Base-by-base conservation (phyloP, 2,888 invertebrate species). In the Chymomyza fuscimana region DNA sequence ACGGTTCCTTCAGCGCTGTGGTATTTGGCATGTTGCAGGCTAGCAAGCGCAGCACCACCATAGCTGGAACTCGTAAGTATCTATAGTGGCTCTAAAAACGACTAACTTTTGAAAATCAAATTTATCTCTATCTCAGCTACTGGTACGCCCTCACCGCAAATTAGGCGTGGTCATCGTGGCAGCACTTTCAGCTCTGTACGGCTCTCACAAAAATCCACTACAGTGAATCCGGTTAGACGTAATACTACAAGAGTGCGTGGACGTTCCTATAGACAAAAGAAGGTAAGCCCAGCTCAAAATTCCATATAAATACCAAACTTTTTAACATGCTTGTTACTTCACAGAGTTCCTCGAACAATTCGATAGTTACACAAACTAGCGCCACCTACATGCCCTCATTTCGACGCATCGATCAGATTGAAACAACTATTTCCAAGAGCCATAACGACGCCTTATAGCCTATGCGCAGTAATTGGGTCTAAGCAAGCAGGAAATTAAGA, bases 21-120 rank as follows among this genome's bases (percentile, higher is more conserved):
- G 97, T 98, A 12, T 97, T 96, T 90, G 96, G 96, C 70, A 96
- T 97, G 94, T 95, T 97, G 79, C 96, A 97, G 92, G 96, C 96
- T 56, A 91, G 92, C 54, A 92, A 92, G 60, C 90, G 92, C 15
- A 90, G 91, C 77, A 90, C 89, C 54, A 90, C 88, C 29, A 90
- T 91, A 25, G 87, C 90, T 12, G 89, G 89, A 71, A 92, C 92
- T 77, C 92, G 92, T 92, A 78, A 90, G 90, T 87, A 25, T 25
- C 4, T 5, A 0, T 2, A 15, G 58, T 3, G 12, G 3, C 1
- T 46, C 32, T 32, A 1, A 7, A 7, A 5, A 0, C 32, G 9
- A 32, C n/a, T n/a, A n/a, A 32, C 5, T 32, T 32, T 5, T 4
- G 29, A 46, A 46, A 12, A 15, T 22, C n/a, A 64, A 19, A 19